These are phyloP conservation scores for Lanius ludovicianus DNA, from an alignment of 2,113 vertebrate genomes.

Conservation along the genomic window DNA sequence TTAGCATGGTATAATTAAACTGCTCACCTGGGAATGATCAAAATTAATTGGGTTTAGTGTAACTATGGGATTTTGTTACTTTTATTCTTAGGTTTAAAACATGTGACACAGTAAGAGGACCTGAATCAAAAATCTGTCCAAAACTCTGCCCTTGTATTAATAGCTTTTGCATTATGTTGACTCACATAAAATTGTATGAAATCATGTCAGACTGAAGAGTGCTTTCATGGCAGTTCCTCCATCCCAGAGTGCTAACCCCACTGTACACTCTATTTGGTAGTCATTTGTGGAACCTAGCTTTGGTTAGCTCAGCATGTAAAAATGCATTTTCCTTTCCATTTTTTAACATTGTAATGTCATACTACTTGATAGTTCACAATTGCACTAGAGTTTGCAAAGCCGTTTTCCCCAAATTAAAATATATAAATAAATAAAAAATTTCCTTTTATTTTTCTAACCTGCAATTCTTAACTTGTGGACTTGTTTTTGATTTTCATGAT, in stretches of 20 bases:
- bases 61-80: neutral
- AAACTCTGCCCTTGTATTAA: neutral
- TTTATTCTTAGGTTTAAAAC: neutral
- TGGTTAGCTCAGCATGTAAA: conserved; percentile 24
- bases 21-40: neutral
- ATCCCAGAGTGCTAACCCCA: neutral
- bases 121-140: neutral
- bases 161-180: neutral
- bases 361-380: neutral
- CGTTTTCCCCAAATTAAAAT: neutral
- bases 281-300: conserved; percentile 21
- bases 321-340: conserved; percentile 5
- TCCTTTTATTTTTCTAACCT: neutral
- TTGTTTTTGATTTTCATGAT: neutral
- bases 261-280: neutral
- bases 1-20: neutral
- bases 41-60: neutral
- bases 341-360: conserved; percentile 25
- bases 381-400: conserved; percentile 31
- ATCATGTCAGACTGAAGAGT: neutral
- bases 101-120: neutral
- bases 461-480: neutral
- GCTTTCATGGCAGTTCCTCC: conserved; percentile 17
- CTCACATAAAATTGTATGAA: neutral
- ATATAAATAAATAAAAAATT: neutral